Percentiles rank a stretch among this genome's conserved stretches.
Conservation (phyloP, 2,797 vertebrate genomes). For the Scolopax bukidnonensis region DNA sequence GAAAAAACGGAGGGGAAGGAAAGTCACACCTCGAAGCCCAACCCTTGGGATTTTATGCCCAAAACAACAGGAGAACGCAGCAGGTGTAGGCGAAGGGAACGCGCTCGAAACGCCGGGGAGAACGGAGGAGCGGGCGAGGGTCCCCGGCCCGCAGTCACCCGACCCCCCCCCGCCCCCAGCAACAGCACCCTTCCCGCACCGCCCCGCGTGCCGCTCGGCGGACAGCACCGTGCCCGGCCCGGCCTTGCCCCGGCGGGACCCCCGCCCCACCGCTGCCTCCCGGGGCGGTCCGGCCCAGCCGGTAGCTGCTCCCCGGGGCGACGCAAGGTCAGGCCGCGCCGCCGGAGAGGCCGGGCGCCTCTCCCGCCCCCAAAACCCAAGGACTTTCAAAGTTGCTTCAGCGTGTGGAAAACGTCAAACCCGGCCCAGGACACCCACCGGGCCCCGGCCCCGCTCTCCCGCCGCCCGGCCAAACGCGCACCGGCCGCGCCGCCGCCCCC, state of each 20-base stretch:
- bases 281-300: not conserved
- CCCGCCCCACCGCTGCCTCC: not conserved
- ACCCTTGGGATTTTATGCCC: not conserved
- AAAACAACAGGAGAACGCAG: not conserved
- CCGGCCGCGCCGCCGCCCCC: not conserved
- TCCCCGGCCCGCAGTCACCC: not conserved
- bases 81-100: accelerated
- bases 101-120: accelerated
- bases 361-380: not conserved
- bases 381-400: not conserved
- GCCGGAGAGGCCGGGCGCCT: not conserved
- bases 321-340: not conserved
- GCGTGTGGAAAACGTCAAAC: not conserved
- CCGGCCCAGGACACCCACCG: not conserved
- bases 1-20: accelerated
- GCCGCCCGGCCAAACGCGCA: not conserved
- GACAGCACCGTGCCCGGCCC: no score
- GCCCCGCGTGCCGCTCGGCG: not conserved
- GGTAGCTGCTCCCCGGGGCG: not conserved
- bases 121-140: not conserved
- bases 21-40: not conserved
- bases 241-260: not conserved
- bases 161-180: not conserved
- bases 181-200: not conserved
- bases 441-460: not conserved